Evolutionary conservation across 2,113 vertebrate species (phyloP).

Genomic region (Thalassarche chlororhynchos): DNA sequence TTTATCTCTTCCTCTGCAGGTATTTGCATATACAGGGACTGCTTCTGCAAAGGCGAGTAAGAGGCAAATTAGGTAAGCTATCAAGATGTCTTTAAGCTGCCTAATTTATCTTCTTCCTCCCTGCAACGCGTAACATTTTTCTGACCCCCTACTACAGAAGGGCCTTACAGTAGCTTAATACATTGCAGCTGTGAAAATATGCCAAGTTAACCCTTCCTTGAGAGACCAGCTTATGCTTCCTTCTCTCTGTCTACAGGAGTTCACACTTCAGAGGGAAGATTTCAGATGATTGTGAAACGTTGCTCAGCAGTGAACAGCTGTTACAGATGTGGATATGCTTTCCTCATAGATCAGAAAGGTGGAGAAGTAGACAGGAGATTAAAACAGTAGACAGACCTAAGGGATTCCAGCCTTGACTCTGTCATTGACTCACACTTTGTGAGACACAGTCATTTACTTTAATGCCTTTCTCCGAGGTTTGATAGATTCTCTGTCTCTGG

Average conservation of each 20-base stretch:
- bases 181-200: background rate
- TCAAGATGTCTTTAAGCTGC: background rate
- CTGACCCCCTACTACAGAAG: background rate
- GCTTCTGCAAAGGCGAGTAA: background rate
- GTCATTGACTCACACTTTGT: background rate
- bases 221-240: background rate
- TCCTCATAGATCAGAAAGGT: background rate
- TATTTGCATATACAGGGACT: background rate
- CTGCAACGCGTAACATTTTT: background rate
- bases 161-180: background rate
- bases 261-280: background rate
- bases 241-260: background rate
- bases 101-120: background rate
- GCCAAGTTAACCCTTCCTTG: background rate
- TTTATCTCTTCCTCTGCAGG: background rate
- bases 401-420: background rate
- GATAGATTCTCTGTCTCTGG: background rate
- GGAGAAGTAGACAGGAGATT: background rate
- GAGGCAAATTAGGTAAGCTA: background rate
- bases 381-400: background rate
- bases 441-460: background rate
- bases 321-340: background rate
- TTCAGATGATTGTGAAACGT: background rate
- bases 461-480: background rate
- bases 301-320: background rate